phyloP scores from a whole-genome alignment of 2,888 invertebrate genomes.

The Metacarcinus magister region DNA sequence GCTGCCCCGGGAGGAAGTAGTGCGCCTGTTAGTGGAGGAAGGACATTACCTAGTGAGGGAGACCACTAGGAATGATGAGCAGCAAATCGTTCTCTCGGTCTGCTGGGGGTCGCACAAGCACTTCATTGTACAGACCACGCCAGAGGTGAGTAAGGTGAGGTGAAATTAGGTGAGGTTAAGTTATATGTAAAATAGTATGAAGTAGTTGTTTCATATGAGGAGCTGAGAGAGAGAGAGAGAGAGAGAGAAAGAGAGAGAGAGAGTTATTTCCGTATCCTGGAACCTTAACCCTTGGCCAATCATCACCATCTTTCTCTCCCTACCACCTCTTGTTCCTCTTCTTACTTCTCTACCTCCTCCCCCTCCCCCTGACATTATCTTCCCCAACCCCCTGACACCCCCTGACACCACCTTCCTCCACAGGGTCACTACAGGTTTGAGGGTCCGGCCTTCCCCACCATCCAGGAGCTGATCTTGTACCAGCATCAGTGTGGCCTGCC shows the following conservation, averaged over 20 bases:
- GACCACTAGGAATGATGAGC: slow-evolving; percentile 87
- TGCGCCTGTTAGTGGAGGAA: slow-evolving; percentile 93
- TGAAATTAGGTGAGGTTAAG: neutral
- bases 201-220: too few relatives aligned
- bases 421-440: slow-evolving; percentile 90
- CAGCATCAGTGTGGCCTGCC: slow-evolving; percentile 94
- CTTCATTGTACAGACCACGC: slow-evolving; percentile 97
- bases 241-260: too few relatives aligned
- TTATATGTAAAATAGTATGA: too few relatives aligned
- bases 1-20: slow-evolving; percentile 97
- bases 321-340: too few relatives aligned
- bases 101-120: slow-evolving; percentile 98
- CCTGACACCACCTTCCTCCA: slow-evolving; percentile 82
- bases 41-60: slow-evolving; percentile 98
- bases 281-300: too few relatives aligned
- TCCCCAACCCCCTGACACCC: neutral
- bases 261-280: too few relatives aligned
- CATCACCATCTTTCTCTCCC: too few relatives aligned
- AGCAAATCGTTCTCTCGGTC: slow-evolving; percentile 91
- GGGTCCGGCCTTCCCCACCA: slow-evolving; percentile 96
- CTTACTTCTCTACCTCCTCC: too few relatives aligned
- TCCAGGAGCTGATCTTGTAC: slow-evolving; percentile 95
- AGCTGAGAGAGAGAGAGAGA: too few relatives aligned
- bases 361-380: neutral
- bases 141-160: slow-evolving; percentile 88